phyloP scores from a whole-genome alignment of 2,113 vertebrate genomes.

The Corvus cornix region DNA sequence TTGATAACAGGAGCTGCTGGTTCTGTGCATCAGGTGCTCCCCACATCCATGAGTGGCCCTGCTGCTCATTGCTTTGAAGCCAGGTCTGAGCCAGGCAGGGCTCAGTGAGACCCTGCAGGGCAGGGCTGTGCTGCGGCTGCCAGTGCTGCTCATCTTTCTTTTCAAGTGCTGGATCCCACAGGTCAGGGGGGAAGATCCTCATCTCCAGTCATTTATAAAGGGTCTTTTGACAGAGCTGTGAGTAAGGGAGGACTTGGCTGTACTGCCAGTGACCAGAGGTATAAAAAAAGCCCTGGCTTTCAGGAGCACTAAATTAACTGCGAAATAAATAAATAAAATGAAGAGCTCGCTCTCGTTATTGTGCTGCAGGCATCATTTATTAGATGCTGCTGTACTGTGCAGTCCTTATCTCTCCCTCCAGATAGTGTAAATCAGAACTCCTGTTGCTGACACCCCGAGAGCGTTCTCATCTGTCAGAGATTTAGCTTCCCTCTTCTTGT shows the following conservation, averaged over 20 bases:
- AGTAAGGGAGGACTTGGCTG: constrained; percentile 1
- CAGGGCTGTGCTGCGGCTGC: not conserved
- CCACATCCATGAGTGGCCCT: not conserved
- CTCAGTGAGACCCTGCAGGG: not conserved
- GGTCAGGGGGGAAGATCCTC: constrained; percentile 26
- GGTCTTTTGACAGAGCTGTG: not conserved
- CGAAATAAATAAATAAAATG: constrained; percentile 65
- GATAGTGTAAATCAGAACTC: constrained; percentile 69
- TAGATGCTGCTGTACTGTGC: constrained; percentile 44
- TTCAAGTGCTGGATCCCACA: constrained; percentile 3
- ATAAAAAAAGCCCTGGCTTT: constrained; percentile 25
- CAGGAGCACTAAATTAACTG: constrained; percentile 54
- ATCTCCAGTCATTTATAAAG: constrained; percentile 48
- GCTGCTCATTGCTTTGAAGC: not conserved
- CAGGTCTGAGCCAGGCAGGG: not conserved
- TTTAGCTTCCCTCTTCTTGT: constrained; percentile 46
- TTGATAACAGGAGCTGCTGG: not conserved
- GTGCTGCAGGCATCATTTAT: constrained; percentile 59
- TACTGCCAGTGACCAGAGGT: not conserved
- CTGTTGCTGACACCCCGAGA: constrained; percentile 51
- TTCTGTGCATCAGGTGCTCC: not conserved
- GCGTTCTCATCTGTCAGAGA: constrained; percentile 62
- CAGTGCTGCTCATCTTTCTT: constrained; percentile 1
- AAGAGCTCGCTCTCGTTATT: constrained; percentile 28
- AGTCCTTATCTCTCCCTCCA: constrained; percentile 69